These are phyloP conservation scores for Caerostris extrusa DNA, from an alignment of 1,140 invertebrate genomes.

Conservation along the genomic window DNA sequence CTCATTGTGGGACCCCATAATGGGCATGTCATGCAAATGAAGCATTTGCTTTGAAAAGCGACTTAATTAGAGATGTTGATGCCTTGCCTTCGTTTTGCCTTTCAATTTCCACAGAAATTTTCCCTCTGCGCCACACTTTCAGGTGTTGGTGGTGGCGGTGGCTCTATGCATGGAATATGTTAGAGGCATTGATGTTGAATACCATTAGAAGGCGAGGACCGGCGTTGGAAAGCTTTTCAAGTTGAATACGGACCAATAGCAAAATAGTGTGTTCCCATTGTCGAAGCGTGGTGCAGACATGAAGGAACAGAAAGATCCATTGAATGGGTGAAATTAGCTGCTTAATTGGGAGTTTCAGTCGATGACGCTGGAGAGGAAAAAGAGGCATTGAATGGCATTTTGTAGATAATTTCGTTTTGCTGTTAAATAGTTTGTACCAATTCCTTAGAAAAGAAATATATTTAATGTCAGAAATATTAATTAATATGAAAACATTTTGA, in stretches of 20 bases:
- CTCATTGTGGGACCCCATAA: slow-evolving; percentile 25
- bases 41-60: slow-evolving; percentile 48
- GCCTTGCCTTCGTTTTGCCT: slow-evolving; percentile 21
- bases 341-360: slow-evolving; percentile 11
- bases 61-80: slow-evolving; percentile 65
- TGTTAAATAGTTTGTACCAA: not conserved
- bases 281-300: not conserved
- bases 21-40: slow-evolving; percentile 52
- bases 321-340: slow-evolving; percentile 44
- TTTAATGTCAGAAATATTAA: no score
- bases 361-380: not conserved
- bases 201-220: not conserved
- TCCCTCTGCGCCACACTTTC: not conserved
- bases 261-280: slow-evolving; percentile 27
- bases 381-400: not conserved
- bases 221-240: not conserved
- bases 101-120: slow-evolving; percentile 35
- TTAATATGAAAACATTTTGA: no score
- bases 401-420: not conserved
- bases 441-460: no score
- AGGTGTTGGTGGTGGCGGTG: not conserved
- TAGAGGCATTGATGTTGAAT: slow-evolving; percentile 34
- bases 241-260: slow-evolving; percentile 21
- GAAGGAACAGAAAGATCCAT: not conserved
- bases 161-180: not conserved